A percentile compares a stretch with the other conserved stretches of the same genome.
These are phyloP conservation scores for Ophion costatus DNA, from an alignment of 2,888 invertebrate species.

Conservation along the genomic window DNA sequence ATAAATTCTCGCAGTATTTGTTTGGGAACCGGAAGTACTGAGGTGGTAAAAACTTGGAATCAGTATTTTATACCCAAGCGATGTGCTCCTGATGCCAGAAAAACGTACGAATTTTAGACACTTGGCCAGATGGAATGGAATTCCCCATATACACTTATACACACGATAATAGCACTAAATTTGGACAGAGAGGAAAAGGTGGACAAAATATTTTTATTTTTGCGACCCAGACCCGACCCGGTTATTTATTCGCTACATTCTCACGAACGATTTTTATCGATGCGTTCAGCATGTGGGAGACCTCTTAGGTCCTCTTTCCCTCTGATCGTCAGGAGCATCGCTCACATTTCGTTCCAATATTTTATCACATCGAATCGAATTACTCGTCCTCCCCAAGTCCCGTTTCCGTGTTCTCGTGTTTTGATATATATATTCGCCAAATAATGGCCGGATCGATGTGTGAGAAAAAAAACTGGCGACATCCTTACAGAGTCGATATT, in stretches of 20 bases:
- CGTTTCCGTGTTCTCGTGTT: background rate
- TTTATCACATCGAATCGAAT: background rate
- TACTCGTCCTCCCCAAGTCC: background rate
- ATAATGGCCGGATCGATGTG: background rate
- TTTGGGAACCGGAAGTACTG: no score
- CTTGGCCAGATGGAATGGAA: no score
- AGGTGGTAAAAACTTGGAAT: no score
- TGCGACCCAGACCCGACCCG: slow-evolving; percentile 14
- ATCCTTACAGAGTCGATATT: no score
- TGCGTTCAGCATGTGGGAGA: background rate
- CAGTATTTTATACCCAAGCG: no score
- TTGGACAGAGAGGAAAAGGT: background rate
- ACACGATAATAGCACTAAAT: background rate
- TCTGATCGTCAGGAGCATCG: slow-evolving; percentile 15
- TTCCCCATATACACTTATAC: background rate
- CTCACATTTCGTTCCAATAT: slow-evolving; percentile 11
- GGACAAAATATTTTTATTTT: slow-evolving; percentile 28
- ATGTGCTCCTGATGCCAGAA: no score
- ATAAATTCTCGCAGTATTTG: no score
- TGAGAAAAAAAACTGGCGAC: background rate
- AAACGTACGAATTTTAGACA: no score
- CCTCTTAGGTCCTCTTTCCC: background rate
- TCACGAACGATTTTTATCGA: slow-evolving; percentile 27
- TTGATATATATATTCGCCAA: background rate
- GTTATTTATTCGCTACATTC: slow-evolving; percentile 25